Percentiles rank a stretch among this genome's conserved stretches.
Evolutionary conservation across 2,888 invertebrate genomes (phyloP).

Genomic region (Xestobium rufovillosum): DNA sequence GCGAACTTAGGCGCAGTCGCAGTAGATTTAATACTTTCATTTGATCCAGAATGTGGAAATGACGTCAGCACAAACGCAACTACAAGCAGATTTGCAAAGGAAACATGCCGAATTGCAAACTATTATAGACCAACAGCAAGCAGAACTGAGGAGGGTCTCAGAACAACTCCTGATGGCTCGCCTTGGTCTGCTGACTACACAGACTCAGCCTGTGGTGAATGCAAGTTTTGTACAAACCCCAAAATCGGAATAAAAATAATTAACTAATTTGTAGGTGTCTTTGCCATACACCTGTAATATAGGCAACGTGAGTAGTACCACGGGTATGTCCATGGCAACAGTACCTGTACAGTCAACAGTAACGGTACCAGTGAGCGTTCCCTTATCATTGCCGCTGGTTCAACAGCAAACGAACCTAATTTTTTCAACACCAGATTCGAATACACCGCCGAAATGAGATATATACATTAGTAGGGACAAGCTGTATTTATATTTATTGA

Average conservation of each 20-base stretch:
- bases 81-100: constrained; percentile 67
- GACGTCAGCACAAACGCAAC: constrained; percentile 50
- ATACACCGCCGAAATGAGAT: constrained; percentile 26
- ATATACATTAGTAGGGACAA: constrained; percentile 7
- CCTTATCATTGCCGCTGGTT: constrained; percentile 24
- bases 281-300: constrained; percentile 31
- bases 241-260: constrained; percentile 2
- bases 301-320: constrained; percentile 39
- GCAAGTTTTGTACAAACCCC: background rate
- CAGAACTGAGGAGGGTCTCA: constrained; percentile 77
- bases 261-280: constrained; percentile 26
- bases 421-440: constrained; percentile 30
- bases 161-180: constrained; percentile 77
- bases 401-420: constrained; percentile 25
- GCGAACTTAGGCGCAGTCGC: constrained; percentile 40
- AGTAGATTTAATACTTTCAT: constrained; percentile 33
- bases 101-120: constrained; percentile 83
- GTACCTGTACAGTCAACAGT: constrained; percentile 28
- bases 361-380: constrained; percentile 27
- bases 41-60: constrained; percentile 45
- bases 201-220: constrained; percentile 33
- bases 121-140: constrained; percentile 77
- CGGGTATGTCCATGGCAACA: constrained; percentile 28
- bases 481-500: too few relatives aligned
- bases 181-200: constrained; percentile 56